Evolutionary conservation across 2,888 invertebrate genomes (phyloP).

Genomic region (Drosophila infuscata): DNA sequence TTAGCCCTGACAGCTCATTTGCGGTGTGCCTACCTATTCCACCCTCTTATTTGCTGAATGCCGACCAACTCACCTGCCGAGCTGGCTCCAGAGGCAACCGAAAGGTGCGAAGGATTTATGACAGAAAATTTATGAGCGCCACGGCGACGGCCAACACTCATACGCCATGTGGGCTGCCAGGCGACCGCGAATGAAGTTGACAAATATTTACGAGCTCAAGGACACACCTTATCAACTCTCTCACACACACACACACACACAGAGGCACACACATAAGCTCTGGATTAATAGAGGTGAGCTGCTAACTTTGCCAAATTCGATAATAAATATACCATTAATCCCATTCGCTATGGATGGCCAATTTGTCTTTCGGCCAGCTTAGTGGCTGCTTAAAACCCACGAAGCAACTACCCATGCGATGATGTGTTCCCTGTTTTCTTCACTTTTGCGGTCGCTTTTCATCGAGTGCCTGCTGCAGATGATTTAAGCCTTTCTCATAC

Average conservation of each 20-base stretch:
- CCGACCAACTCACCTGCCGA: slow-evolving; percentile 21
- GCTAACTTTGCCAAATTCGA: slow-evolving; percentile 53
- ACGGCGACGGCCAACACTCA: slow-evolving; percentile 47
- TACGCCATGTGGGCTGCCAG: slow-evolving; percentile 49
- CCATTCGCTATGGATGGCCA: slow-evolving; percentile 45
- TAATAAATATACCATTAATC: slow-evolving; percentile 56
- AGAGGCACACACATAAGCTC: not conserved
- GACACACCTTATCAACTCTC: slow-evolving; percentile 48
- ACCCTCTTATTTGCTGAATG: slow-evolving; percentile 3
- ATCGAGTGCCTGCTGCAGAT: slow-evolving; percentile 11
- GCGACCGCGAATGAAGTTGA: slow-evolving; percentile 53
- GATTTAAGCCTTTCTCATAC: not conserved
- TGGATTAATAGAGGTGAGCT: slow-evolving; percentile 47
- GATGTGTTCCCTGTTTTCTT: slow-evolving; percentile 16
- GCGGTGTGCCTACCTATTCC: slow-evolving; percentile 21
- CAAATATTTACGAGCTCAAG: slow-evolving; percentile 65
- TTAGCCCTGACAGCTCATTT: slow-evolving; percentile 69
- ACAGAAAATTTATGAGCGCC: slow-evolving; percentile 59
- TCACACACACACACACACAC: slow-evolving; percentile 5
- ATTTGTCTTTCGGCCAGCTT: slow-evolving; percentile 40
- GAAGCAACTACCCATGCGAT: not conserved
- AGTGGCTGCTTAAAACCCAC: slow-evolving; percentile 26
- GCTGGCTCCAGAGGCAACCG: slow-evolving; percentile 14
- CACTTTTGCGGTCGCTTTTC: slow-evolving; percentile 21
- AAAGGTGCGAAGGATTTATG: slow-evolving; percentile 62